Evolutionary conservation across 2,888 invertebrate genomes (phyloP), one percentile per base, ranked within the genome.

Genomic region (Troilus luridus): DNA sequence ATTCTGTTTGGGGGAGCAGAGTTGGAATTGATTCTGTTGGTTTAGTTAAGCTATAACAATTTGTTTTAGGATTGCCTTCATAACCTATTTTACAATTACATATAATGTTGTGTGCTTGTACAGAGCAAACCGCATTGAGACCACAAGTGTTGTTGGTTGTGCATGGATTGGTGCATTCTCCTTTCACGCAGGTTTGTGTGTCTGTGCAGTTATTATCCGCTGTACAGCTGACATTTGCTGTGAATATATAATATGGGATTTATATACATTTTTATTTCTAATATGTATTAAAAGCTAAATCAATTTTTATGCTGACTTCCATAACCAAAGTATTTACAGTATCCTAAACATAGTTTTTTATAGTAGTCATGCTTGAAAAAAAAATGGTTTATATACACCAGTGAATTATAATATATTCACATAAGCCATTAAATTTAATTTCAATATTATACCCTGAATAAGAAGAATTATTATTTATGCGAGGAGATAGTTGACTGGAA

Each of bases 181-280:
- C 97, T 96, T 96, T 96, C 95, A 97, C 97, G 95, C 98, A 98
- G 94, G 97, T 97, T 95, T 97, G 97, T 93, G 95, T 96, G 94
- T 96, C 96, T 95, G 97, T 96, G 95, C 98, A 98, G 95, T 98
- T 97, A 94, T 96, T 96, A 95, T 97, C 97, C 94, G 96, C 96
- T 95, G 96, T 96, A 95, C 97, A 98, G 94, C 97, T 96, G 94
- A 92, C 92, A 91, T 92, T 93, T 93, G 91, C 93, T 93, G 93
- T 93, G 94, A 94, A 94, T 91, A 91, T 88, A 91, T 81, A 89
- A 88, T 54, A 91, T 91, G 72, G 92, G 81, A 62, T 91, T 92
- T 92, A 92, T 92, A 92, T 91, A 92, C 89, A 92, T 89, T 90
- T 90, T 85, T 88, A 91, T 85, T 89, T 59, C 89, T 91, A 92